Evolutionary conservation across 2,888 invertebrate genomes (phyloP).

Genomic region (Drosophila cognata): DNA sequence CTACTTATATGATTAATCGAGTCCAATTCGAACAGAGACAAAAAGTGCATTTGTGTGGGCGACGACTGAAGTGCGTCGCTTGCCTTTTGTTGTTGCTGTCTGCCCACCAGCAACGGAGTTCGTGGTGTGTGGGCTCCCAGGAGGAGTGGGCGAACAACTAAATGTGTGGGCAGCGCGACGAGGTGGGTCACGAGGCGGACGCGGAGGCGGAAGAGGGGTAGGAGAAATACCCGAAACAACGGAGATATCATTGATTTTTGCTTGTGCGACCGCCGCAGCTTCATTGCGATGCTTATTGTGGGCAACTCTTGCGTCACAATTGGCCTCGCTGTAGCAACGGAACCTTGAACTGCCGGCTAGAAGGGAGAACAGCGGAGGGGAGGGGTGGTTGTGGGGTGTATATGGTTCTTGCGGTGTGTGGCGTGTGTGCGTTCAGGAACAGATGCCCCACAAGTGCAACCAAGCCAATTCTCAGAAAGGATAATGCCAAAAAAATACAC

Average conservation of each 20-base stretch:
- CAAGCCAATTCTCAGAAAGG: constrained; percentile 10
- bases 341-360: constrained; percentile 59
- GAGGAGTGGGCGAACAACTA: constrained; percentile 28
- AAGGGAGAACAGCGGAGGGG: constrained; percentile 5
- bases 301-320: constrained; percentile 59
- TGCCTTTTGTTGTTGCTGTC: constrained; percentile 27
- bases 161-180: constrained; percentile 25
- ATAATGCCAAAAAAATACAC: constrained; percentile 16
- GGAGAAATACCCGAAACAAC: constrained; percentile 12
- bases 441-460: constrained; percentile 55
- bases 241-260: constrained; percentile 54
- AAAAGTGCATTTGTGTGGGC: constrained; percentile 38
- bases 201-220: not conserved
- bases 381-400: not conserved
- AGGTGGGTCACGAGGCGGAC: not conserved
- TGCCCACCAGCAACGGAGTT: constrained; percentile 21
- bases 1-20: constrained; percentile 42
- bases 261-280: constrained; percentile 37
- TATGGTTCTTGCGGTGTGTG: not conserved
- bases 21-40: constrained; percentile 16
- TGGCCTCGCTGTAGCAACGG: constrained; percentile 49
- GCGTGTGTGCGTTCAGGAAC: not conserved
- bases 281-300: constrained; percentile 42
- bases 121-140: constrained; percentile 50
- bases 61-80: not conserved